Conservation (phyloP, 92 coral and sea anemone species). For the Epizoanthus stellaris region DNA sequence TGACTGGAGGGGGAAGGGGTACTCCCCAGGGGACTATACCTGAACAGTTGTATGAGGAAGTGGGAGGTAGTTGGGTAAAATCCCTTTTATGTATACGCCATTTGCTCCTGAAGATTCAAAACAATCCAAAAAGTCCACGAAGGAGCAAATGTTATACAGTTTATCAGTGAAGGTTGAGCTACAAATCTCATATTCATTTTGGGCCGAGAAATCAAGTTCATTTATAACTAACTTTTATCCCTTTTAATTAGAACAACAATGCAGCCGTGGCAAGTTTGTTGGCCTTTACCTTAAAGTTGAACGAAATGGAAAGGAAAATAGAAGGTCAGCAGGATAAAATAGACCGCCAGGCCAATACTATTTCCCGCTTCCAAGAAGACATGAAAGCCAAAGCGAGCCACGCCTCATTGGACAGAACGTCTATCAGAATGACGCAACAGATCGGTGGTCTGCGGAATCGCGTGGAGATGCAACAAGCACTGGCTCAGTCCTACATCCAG, state of each 20-base stretch:
- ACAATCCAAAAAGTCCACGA: no score
- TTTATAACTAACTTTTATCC: no score
- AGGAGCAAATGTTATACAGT: no score
- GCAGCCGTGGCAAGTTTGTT: constrained; percentile 43
- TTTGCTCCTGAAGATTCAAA: no score
- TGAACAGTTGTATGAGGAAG: no score
- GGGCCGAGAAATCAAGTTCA: no score
- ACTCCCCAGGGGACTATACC: no score
- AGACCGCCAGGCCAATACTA: constrained; percentile 51
- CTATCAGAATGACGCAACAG: neutral
- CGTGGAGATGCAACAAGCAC: neutral
- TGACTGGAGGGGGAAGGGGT: no score
- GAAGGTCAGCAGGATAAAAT: constrained; percentile 65
- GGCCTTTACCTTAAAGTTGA: constrained; percentile 70
- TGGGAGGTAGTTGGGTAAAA: no score
- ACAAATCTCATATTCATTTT: no score
- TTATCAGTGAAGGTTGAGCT: no score
- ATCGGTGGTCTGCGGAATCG: neutral
- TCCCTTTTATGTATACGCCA: no score
- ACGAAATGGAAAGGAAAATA: constrained; percentile 67
- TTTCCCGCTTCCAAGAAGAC: constrained; percentile 17
- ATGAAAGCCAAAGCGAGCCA: constrained; percentile 22
- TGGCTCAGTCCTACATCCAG: neutral
- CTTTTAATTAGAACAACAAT: constrained; percentile 1
- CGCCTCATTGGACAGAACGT: neutral